Percentiles rank a stretch among this genome's conserved stretches.
Evolutionary conservation across 2,113 vertebrate species (phyloP).

Genomic region (Sorex araneus): DNA sequence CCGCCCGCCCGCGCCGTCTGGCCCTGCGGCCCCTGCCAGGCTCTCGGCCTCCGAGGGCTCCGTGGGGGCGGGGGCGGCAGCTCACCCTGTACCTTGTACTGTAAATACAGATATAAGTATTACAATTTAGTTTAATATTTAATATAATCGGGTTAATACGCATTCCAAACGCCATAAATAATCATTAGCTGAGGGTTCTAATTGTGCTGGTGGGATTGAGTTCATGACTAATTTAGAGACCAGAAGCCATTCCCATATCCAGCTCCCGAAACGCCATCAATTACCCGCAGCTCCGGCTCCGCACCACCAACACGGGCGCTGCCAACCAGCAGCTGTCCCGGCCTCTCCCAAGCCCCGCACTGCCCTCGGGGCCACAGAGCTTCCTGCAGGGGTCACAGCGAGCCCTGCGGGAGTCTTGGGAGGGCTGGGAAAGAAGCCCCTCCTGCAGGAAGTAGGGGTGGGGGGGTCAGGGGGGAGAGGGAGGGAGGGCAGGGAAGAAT

Average conservation of each 20-base stretch:
- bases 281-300: constrained; percentile 24
- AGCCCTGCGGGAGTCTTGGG: background rate
- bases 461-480: no score
- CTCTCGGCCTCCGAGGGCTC: background rate
- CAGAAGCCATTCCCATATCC: constrained; percentile 67
- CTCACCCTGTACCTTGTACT: background rate
- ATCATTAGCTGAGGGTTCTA: constrained; percentile 84
- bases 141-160: constrained; percentile 84
- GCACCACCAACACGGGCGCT: background rate
- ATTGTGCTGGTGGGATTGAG: constrained; percentile 86
- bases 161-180: constrained; percentile 85
- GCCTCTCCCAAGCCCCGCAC: background rate
- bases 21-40: background rate
- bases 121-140: constrained; percentile 87
- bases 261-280: constrained; percentile 12
- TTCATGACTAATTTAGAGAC: constrained; percentile 87
- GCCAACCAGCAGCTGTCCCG: background rate
- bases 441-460: no score
- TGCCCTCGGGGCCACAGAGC: background rate
- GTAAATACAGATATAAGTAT: constrained; percentile 83
- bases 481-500: no score
- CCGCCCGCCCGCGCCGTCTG: no score
- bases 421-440: background rate
- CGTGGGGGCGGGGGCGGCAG: background rate
- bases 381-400: background rate